A percentile compares a stretch with the other conserved stretches of the same genome.
Evolutionary conservation across 37 sponge, comb jelly and placozoan genomes (phyloP).

Genomic region (Cliona cf. orientalis): DNA sequence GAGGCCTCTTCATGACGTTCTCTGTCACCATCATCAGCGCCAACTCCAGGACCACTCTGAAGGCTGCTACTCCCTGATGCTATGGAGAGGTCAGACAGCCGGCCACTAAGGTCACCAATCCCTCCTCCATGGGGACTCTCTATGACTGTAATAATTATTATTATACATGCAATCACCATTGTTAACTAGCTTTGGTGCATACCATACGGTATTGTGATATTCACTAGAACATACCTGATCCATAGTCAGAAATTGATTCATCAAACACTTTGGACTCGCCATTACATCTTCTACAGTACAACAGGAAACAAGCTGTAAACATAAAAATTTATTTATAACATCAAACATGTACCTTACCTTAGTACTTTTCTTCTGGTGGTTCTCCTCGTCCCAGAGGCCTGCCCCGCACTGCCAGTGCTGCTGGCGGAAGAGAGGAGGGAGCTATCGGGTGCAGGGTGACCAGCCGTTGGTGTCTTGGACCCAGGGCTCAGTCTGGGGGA

Average conservation of each 20-base stretch:
- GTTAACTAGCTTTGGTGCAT: not conserved
- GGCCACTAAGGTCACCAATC: not conserved
- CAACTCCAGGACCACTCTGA: not conserved
- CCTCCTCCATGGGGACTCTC: no score
- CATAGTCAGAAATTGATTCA: conserved; percentile 25
- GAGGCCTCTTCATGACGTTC: not conserved
- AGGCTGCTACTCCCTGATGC: conserved; percentile 9
- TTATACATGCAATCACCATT: not conserved
- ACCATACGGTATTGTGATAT: not conserved
- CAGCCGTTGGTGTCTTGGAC: not conserved
- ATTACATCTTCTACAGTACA: conserved; percentile 32
- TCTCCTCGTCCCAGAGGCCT: not conserved
- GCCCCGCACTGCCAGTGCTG: not conserved
- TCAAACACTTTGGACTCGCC: conserved; percentile 45
- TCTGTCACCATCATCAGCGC: not conserved
- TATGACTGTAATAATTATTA: not conserved
- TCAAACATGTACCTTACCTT: not conserved
- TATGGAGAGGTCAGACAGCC: conserved; percentile 39
- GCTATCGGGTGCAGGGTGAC: not conserved
- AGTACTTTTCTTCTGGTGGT: conserved; percentile 27
- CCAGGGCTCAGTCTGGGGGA: conserved; percentile 17
- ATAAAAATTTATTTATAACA: not conserved
- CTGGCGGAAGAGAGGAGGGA: not conserved
- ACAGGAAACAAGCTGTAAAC: no score
- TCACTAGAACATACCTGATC: conserved; percentile 30